Evolutionary conservation across 2,113 vertebrate species (phyloP), one percentile per base, ranked within the genome.

Genomic region (Hyla sarda): DNA sequence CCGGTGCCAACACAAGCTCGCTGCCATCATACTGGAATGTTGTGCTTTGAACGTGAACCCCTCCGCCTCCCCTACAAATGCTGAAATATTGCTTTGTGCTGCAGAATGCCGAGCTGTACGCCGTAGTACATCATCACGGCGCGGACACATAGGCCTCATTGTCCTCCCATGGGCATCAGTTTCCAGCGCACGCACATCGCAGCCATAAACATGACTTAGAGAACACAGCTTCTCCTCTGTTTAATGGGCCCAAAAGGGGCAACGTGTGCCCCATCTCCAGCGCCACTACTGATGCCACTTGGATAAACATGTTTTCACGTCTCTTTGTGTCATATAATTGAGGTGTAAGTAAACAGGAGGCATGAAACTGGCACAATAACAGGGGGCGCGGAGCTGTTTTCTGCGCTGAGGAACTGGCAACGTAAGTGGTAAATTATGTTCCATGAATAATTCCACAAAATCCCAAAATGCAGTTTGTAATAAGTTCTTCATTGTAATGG

Each of bases 21-120:
- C 37, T 58, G 82, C 82, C 74, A 25, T 75, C 52, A 10, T 47
- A 32, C 34, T 60, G 82, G 71, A 84, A 75, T 76, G 82, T 34
- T 11, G 23, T 2, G 71, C 6, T 32, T 6, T 32, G 14, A 37
- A 14, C 69, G 48, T 73, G 69, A 25, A 41, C 23, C 60, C 25
- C 80, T 23, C n/a, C 60, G 60, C 79, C 82, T 56, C 71, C 13
- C 28, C 52, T 48, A 16, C 37, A 32, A 72, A 75, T 62, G 25
- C 32, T 84, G 71, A 34, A 45, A 41, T 21, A 60, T 75, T 84
- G 82, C 58, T 60, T 41, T 84, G 50, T 75, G 32, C 37, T 37
- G 72, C 37, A 84, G 47, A 84, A 25, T 74, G 71, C 82, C 75
- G 67, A 73, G 65, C 25, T 10, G 41, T 73, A 54, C 12, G 65